A percentile compares a stretch with the other conserved stretches of the same genome.
Conservation (phyloP, 2,113 vertebrate genomes). For the Lasiurus cinereus region DNA sequence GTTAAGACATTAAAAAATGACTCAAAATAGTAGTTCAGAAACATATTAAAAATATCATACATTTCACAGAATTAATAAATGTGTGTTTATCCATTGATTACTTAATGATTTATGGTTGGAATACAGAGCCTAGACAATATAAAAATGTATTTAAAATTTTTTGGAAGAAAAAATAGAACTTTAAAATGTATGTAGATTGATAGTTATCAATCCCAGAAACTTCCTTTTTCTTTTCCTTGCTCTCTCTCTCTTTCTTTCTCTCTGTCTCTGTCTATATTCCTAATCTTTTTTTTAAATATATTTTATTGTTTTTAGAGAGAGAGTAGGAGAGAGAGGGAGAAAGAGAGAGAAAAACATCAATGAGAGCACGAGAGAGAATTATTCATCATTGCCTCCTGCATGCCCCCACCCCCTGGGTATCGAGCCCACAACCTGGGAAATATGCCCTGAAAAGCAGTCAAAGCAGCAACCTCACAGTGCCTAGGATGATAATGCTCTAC, state of each 20-base stretch:
- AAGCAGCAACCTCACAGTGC: no score
- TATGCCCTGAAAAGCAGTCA: no score
- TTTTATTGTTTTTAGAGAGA: no score
- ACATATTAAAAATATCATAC: not conserved
- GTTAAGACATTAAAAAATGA: not conserved
- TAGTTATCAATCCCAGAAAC: not conserved
- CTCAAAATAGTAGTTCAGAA: not conserved
- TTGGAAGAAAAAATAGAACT: not conserved
- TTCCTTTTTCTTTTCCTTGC: not conserved
- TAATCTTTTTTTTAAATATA: no score
- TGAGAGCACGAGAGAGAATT: no score
- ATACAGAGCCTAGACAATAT: not conserved
- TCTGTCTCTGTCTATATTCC: not conserved
- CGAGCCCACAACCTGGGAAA: no score
- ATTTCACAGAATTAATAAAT: not conserved
- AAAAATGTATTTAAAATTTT: not conserved
- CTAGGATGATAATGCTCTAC: no score
- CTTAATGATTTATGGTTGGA: not conserved
- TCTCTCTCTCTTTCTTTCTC: no score
- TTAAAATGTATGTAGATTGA: not conserved
- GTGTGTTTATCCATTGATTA: not conserved
- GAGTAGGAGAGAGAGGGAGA: no score
- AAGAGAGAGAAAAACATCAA: no score
- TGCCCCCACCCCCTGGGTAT: no score
- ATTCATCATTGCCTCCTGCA: no score